Conservation (phyloP, 1,140 invertebrate genomes). For the Oscheius sp. region DNA sequence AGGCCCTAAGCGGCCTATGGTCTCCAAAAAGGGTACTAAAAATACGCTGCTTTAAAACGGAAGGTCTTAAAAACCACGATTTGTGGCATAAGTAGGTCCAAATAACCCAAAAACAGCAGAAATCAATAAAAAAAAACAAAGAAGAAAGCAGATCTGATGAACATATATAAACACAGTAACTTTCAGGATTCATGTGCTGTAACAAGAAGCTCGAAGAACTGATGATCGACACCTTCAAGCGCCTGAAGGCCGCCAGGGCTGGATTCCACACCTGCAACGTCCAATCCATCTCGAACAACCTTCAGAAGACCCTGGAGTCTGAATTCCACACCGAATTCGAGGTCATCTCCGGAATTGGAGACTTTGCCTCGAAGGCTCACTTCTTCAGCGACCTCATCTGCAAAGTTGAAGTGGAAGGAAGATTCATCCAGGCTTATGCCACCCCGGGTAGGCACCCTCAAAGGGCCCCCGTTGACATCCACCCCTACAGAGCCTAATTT, state of each 20-base stretch:
- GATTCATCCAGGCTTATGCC: conserved; percentile 24
- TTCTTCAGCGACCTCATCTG: conserved; percentile 40
- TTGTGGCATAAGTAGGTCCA: no score
- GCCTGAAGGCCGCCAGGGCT: conserved; percentile 6
- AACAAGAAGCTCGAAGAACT: conserved; percentile 35
- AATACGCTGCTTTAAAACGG: no score
- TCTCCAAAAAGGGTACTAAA: no score
- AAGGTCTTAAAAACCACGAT: no score
- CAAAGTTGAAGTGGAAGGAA: conserved; percentile 35
- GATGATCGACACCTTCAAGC: conserved; percentile 24
- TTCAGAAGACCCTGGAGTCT: conserved; percentile 11
- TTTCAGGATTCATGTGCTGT: conserved; percentile 43
- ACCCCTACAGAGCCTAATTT: neutral
- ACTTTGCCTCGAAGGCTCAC: conserved; percentile 41
- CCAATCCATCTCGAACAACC: conserved; percentile 27
- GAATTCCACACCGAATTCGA: conserved; percentile 41
- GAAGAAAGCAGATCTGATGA: neutral
- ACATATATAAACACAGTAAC: no score
- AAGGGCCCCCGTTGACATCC: neutral
- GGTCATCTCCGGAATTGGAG: conserved; percentile 28
- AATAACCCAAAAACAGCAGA: no score
- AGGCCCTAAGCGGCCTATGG: no score
- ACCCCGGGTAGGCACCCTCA: conserved; percentile 8
- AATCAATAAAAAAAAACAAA: neutral
- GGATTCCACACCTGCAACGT: conserved; percentile 32